Evolutionary conservation across 2,888 invertebrate genomes (phyloP).

Genomic region (Ophioninae sp.): DNA sequence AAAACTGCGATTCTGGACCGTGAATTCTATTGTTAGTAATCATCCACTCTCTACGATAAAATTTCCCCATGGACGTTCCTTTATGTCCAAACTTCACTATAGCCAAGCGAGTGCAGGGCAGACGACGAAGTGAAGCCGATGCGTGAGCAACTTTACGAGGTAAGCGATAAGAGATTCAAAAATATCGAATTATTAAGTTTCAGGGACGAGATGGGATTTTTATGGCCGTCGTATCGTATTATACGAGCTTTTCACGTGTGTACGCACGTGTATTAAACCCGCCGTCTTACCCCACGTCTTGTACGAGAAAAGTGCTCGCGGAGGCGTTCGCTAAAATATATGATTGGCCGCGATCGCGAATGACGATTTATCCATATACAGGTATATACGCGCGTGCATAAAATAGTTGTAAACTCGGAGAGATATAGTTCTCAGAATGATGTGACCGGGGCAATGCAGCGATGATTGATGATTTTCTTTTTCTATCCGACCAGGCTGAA

Average conservation of each 20-base stretch:
- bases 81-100: constrained; percentile 32
- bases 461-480: constrained; percentile 49
- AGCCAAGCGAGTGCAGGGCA: neutral
- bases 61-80: constrained; percentile 12
- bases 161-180: constrained; percentile 38
- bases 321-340: constrained; percentile 50
- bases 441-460: constrained; percentile 26
- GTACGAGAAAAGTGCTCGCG: constrained; percentile 37
- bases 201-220: constrained; percentile 45
- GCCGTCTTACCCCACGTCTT: constrained; percentile 1
- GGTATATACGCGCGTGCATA: constrained; percentile 3
- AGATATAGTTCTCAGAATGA: constrained; percentile 46
- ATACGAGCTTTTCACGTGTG: constrained; percentile 22
- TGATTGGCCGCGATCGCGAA: constrained; percentile 42
- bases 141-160: constrained; percentile 50
- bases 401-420: constrained; percentile 39
- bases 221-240: constrained; percentile 48
- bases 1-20: neutral
- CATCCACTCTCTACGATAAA: neutral
- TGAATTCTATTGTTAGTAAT: constrained; percentile 9
- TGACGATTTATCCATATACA: constrained; percentile 35
- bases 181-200: constrained; percentile 58
- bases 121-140: neutral
- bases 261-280: neutral
- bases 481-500: constrained; percentile 1